Base-by-base conservation (phyloP, 2,888 invertebrate genomes). In the Ariolimax columbianus region DNA sequence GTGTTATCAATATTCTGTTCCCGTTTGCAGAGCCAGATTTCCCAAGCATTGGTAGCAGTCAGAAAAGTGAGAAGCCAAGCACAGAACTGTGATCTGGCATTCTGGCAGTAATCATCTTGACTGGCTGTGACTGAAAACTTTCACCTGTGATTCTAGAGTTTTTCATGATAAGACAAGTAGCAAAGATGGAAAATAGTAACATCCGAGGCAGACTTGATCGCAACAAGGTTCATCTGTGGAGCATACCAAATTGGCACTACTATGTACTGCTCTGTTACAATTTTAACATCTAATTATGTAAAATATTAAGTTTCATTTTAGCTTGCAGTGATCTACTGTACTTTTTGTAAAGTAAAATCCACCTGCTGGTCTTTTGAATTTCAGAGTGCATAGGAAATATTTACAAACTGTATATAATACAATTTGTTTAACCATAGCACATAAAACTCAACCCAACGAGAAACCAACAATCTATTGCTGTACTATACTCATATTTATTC, bases 131-230 rank as follows among this genome's bases (percentile, higher is more conserved):
- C 75, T 43, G 47, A 75, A 3, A 75, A 47, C 9, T 72, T 72
- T 72, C 72, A 75, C 73, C 73, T 75, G 73, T 75, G 73, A 75
- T 75, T 75, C 17, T 75, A 33, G 2, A 75, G 19, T n/a, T 75
- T 33, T 51, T 51, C 19, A 47, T 26, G 36, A 2, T 68, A 19
- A 17, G 7, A 17, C 47, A 43, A 9, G 6, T 33, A 75, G 14
- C 43, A 43, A 30, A n/a, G 43, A 23, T 43, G 75, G 30, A n/a
- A 75, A 40, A 72, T 0, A 4, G n/a, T 23, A 40, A 66, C 66
- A 66, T 33, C 23, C 7, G 9, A 1, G 59, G 36, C 68, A 68
- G 68, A 68, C 33, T 40, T 0, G 9, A 72, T 23, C 23, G 40
- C 40, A 9, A 26, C 38, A 72, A 23, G 40, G 3, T 40, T 17